Base-by-base conservation (phyloP, 2,888 invertebrate species). In the Ecdyonurus torrentis region DNA sequence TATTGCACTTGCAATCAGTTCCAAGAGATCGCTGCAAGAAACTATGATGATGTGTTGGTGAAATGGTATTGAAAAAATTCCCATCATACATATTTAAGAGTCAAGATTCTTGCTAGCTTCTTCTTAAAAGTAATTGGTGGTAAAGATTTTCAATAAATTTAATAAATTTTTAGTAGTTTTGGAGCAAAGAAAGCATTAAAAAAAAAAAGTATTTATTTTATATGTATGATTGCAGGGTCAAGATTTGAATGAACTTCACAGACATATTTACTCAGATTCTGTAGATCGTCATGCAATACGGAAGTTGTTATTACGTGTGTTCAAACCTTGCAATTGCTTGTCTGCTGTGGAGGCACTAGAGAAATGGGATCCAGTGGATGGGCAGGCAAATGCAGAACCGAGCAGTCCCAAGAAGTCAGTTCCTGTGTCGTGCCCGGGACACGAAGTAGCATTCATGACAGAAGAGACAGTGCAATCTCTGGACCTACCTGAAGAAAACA, bases 401-500 rank as follows among this genome's bases (percentile, higher is more conserved):
- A 58, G 19, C 25, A 7, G 19, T 23, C 37, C 22, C 25, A 10
- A 5, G n/a, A 50, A 18, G 23, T 18, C 53, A 15, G 3, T 18
- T 50, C 15, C 55, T 7, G 55, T 55, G 22, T 7, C 5, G 55
- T 63, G 63, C 20, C 59, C 52, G 2, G 63, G 63, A 25, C 63
- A 63, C 22, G 63, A 63, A 23, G 87, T 94, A 61, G 90, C 91
- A 0, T 85, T 96, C 71, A 83, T 89, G 0, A 84, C 93, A 64
- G 86, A 90, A 66, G 79, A 82, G 66, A 87, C 89, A 5, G 87
- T 95, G 1, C 79, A 83, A 70, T 80, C 83, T 63, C 77, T 97
- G 65, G 96, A 97, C 74, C 79, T 95, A 62, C 88, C 92, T 50
- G 87, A 91, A 71, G 94, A 96, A 80, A 93, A 87, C 69, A 89